A percentile compares a stretch with the other conserved stretches of the same genome.
These are phyloP conservation scores for Phaedon cochleariae DNA, from an alignment of 2,888 invertebrate species.

Conservation along the genomic window DNA sequence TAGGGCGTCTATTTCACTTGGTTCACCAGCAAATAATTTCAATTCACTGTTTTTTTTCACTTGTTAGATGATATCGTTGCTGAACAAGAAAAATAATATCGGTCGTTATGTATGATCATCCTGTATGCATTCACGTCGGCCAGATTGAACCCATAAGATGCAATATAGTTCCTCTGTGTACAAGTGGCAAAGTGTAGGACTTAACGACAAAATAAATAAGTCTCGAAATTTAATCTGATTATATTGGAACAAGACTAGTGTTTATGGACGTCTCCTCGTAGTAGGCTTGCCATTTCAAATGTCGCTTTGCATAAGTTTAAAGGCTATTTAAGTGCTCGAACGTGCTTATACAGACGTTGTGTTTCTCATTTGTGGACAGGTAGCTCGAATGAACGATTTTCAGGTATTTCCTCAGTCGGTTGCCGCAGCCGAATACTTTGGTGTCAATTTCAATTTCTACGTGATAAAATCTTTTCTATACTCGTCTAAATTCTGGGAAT, in stretches of 20 bases:
- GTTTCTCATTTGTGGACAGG: conserved; percentile 36
- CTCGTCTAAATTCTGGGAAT: background rate
- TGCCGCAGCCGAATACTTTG: background rate
- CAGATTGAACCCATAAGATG: conserved; percentile 8
- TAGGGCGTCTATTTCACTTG: no score
- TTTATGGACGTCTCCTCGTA: conserved; percentile 45
- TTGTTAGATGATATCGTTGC: no score
- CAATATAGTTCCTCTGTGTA: conserved; percentile 18
- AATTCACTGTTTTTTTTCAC: no score
- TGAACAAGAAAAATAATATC: no score
- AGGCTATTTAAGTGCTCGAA: conserved; percentile 34
- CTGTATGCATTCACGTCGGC: background rate
- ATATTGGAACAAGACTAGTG: conserved; percentile 41
- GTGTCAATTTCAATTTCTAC: background rate
- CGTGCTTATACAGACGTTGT: conserved; percentile 39
- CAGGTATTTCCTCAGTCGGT: background rate
- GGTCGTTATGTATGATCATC: no score
- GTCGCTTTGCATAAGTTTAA: conserved; percentile 45
- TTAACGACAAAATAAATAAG: conserved; percentile 40
- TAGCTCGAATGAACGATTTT: conserved; percentile 19
- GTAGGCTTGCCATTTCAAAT: conserved; percentile 44
- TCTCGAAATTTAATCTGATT: conserved; percentile 43
- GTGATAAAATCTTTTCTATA: background rate
- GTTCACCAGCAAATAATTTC: no score
- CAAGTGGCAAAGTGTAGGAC: conserved; percentile 39